Conservation (phyloP, 2,113 vertebrate genomes). For the Mustela nigripes region DNA sequence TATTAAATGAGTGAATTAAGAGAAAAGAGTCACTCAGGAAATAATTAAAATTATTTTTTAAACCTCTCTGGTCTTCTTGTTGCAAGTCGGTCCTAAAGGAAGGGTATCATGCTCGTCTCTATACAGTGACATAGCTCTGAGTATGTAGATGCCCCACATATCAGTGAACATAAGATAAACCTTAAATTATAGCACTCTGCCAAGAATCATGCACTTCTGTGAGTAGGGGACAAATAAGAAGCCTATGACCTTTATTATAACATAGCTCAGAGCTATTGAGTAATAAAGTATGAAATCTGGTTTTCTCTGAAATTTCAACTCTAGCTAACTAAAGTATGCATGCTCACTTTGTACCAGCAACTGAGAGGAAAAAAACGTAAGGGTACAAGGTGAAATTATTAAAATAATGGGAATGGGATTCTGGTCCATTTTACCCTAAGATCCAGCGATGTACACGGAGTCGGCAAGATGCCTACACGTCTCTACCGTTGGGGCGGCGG, state of each 20-base stretch:
- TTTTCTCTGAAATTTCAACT: constrained; percentile 50
- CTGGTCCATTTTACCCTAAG: background rate
- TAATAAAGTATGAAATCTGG: constrained; percentile 9
- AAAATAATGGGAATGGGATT: constrained; percentile 30
- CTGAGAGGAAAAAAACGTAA: constrained; percentile 1
- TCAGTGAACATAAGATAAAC: background rate
- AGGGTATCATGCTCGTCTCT: background rate
- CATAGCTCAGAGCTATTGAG: background rate
- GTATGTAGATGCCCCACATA: background rate
- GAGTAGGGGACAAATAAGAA: background rate
- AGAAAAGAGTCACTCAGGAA: background rate
- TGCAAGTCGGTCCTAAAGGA: background rate
- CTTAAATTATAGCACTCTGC: background rate
- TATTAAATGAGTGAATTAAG: background rate
- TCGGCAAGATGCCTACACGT: background rate
- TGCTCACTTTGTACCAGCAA: background rate
- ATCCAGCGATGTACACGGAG: background rate
- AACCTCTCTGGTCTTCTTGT: background rate
- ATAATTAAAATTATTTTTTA: constrained; percentile 29
- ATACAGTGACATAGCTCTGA: background rate
- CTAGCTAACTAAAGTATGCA: background rate
- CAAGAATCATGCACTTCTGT: constrained; percentile 21
- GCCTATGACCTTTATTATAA: background rate
- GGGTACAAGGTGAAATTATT: constrained; percentile 1
- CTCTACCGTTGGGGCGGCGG: background rate